Base-by-base conservation (phyloP, 2,797 vertebrate genomes). In the Enteromius afrohamiltoni region DNA sequence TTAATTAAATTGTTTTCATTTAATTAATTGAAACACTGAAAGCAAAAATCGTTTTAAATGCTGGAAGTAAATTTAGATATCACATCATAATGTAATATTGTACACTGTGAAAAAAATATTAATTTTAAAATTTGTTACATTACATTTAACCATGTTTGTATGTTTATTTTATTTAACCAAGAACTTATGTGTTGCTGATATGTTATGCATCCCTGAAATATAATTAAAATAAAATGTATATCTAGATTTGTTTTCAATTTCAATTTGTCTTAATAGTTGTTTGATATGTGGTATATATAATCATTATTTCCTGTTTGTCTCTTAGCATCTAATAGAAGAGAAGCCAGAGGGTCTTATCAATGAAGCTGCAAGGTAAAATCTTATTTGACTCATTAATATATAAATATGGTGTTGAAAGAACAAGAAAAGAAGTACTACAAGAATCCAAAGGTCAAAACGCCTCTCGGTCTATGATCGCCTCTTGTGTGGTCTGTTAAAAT, bases 291-390 rank as follows among this genome's bases (percentile, higher is more conserved):
- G 51, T 2, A 14, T 40, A 70, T 68, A 70, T 77, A 86, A 37
- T 26, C 92, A 86, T 6, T n/a, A 17, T 37, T 37, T n/a, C 4
- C 0, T 29, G 17, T 87, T 1, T 88, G 86, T 93, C 84, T 93
- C 89, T 80, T 87, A 99, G 98, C 96, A 98, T 90, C 91, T 99
- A 86, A 91, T 81, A 47, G 98, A 98, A 87, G 96, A 98, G 89
- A 99, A 98, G 88, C 92, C 93, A 23, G 96, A 95, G 3, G 96
- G 95, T 55, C 94, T 98, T 80, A 87, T 97, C 88, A 99, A 97
- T 91, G 97, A 99, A 95, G 97, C 97, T 83, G 93, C 95, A 86
- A 96, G 97, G 97, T 98, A 96, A 85, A 83, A 45, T 11, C 9
- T 31, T 23, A 13, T 21, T 49, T 65, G 26, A 67, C 34, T n/a